Evolutionary conservation across 2,888 invertebrate species (phyloP).

Genomic region (Abscondita cerata): DNA sequence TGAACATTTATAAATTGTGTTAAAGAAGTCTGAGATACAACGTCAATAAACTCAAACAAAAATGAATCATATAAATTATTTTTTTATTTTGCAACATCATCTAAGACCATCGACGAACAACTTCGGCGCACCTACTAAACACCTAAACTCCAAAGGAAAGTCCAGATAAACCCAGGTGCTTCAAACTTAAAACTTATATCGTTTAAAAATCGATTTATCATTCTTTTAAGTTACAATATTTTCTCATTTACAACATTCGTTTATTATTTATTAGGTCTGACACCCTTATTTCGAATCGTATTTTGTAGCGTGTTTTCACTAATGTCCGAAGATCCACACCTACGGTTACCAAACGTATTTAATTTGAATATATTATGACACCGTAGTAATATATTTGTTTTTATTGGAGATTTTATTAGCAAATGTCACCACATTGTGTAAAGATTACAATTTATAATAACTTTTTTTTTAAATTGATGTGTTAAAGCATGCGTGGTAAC

Average conservation of each 20-base stretch:
- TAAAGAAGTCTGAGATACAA: not conserved
- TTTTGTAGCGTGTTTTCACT: constrained; percentile 28
- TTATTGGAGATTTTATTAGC: constrained; percentile 46
- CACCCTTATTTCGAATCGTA: constrained; percentile 40
- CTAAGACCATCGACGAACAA: not conserved
- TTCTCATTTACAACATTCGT: constrained; percentile 56
- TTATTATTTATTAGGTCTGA: constrained; percentile 48
- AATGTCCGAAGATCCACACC: constrained; percentile 30
- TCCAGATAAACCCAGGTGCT: constrained; percentile 38
- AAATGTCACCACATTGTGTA: constrained; percentile 46
- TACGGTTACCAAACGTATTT: constrained; percentile 43
- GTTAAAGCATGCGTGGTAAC: constrained; percentile 22
- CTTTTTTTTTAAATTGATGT: constrained; percentile 26
- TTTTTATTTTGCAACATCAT: constrained; percentile 11
- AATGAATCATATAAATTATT: constrained; percentile 5
- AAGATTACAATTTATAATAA: constrained; percentile 43
- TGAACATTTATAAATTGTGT: too few relatives aligned
- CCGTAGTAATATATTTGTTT: constrained; percentile 51
- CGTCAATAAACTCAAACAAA: constrained; percentile 2
- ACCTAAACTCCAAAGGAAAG: constrained; percentile 11
- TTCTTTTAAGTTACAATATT: constrained; percentile 49
- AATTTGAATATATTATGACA: constrained; percentile 58
- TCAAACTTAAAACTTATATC: constrained; percentile 1
- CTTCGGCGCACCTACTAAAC: constrained; percentile 11
- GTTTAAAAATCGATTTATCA: constrained; percentile 51